These are phyloP conservation scores for Callithrix jacchus DNA, from an alignment of 2,113 vertebrate genomes.

Conservation along the genomic window DNA sequence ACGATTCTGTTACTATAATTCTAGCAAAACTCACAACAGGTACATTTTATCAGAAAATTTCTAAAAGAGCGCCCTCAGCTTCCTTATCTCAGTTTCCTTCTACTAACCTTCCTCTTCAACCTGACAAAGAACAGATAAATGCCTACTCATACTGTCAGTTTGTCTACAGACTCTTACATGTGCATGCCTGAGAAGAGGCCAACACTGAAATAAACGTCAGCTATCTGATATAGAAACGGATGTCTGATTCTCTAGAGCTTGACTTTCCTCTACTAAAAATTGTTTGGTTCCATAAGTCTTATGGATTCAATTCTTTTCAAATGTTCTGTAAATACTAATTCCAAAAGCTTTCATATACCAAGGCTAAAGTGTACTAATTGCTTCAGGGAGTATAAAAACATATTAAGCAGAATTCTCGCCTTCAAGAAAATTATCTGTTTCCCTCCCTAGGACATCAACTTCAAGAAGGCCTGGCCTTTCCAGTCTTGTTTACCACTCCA, in stretches of 20 bases:
- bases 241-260: slow-evolving; percentile 25
- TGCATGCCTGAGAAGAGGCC: slow-evolving; percentile 23
- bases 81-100: slow-evolving; percentile 42
- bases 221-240: slow-evolving; percentile 24
- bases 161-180: not conserved
- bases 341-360: not conserved
- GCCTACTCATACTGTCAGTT: slow-evolving; percentile 27
- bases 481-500: not conserved
- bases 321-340: slow-evolving; percentile 32
- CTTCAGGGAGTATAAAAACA: slow-evolving; percentile 2
- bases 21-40: slow-evolving; percentile 51
- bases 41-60: slow-evolving; percentile 61
- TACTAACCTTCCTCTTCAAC: slow-evolving; percentile 60
- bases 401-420: slow-evolving; percentile 26
- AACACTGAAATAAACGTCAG: slow-evolving; percentile 47
- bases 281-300: slow-evolving; percentile 7
- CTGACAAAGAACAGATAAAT: slow-evolving; percentile 60
- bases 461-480: not conserved
- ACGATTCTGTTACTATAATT: slow-evolving; percentile 13
- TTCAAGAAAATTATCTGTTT: not conserved
- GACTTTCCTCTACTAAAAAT: slow-evolving; percentile 46
- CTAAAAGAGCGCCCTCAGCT: slow-evolving; percentile 39
- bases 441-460: not conserved
- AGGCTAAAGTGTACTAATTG: slow-evolving; percentile 16
- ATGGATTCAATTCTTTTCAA: slow-evolving; percentile 43